phyloP scores from a whole-genome alignment of 2,888 invertebrate genomes.

The Pollenia angustigena region DNA sequence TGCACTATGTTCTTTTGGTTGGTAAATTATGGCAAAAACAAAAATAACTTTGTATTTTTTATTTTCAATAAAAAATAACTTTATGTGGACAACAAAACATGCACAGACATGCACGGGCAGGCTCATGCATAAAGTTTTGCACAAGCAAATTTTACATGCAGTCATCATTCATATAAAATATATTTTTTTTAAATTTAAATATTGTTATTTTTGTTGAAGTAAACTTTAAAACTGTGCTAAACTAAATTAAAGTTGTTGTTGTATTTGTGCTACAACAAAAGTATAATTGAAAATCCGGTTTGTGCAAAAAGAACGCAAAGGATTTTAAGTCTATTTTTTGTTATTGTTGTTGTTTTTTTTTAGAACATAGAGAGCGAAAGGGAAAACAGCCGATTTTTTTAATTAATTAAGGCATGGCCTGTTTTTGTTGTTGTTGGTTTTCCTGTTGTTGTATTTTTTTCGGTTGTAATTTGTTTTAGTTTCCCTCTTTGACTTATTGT shows the following conservation, averaged over 20 bases:
- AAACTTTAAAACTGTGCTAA: slow-evolving; percentile 41
- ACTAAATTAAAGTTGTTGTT: slow-evolving; percentile 33
- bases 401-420: slow-evolving; percentile 66
- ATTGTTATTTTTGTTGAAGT: slow-evolving; percentile 4
- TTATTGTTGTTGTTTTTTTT: neutral
- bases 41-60: slow-evolving; percentile 37
- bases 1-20: slow-evolving; percentile 11
- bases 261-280: slow-evolving; percentile 31
- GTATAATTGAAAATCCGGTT: slow-evolving; percentile 55
- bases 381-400: slow-evolving; percentile 48
- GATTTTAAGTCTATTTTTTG: slow-evolving; percentile 29
- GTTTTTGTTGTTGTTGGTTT: slow-evolving; percentile 7
- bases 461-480: slow-evolving; percentile 33
- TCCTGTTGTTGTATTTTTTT: neutral
- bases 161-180: slow-evolving; percentile 58
- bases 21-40: slow-evolving; percentile 49
- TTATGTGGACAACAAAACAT: slow-evolving; percentile 35
- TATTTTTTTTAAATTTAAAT: slow-evolving; percentile 24
- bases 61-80: slow-evolving; percentile 63
- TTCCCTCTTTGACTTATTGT: neutral
- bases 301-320: slow-evolving; percentile 39
- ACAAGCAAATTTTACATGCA: slow-evolving; percentile 50
- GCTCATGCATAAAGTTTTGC: slow-evolving; percentile 4
- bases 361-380: neutral
- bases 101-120: neutral